These are phyloP conservation scores for Malthinus seriepunctatus DNA, from an alignment of 2,888 invertebrate genomes.

Conservation along the genomic window DNA sequence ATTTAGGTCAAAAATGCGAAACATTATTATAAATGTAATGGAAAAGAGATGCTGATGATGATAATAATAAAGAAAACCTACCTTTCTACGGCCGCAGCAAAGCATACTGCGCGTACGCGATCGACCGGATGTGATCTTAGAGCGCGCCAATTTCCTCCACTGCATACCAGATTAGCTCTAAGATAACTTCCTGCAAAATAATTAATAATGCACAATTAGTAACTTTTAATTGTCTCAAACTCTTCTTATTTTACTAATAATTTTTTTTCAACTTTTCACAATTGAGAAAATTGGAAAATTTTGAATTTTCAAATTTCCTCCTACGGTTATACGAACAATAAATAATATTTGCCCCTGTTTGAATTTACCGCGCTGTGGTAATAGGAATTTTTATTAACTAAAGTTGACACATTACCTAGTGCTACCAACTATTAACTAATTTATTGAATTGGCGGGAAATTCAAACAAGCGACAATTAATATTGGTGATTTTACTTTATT, in stretches of 20 bases:
- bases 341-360: neutral
- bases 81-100: slow-evolving; percentile 95
- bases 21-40: too few species aligned
- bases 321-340: too few species aligned
- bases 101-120: slow-evolving; percentile 86
- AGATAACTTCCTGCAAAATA: slow-evolving; percentile 59
- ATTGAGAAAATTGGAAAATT: neutral
- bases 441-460: too few species aligned
- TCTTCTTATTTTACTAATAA: neutral
- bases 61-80: slow-evolving; percentile 53
- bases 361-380: neutral
- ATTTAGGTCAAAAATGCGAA: too few species aligned
- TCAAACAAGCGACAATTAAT: too few species aligned
- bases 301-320: neutral
- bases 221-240: neutral
- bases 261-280: neutral
- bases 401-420: too few species aligned
- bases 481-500: too few species aligned
- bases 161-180: slow-evolving; percentile 74
- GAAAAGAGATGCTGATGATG: too few species aligned
- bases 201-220: slow-evolving; percentile 3
- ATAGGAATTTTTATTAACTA: too few species aligned
- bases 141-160: slow-evolving; percentile 83
- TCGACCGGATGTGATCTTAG: slow-evolving; percentile 62
- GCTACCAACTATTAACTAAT: too few species aligned